Percentiles rank a stretch among this genome's conserved stretches.
These are phyloP conservation scores for Laspeyria flexula DNA, from an alignment of 2,888 invertebrate species.

Conservation along the genomic window DNA sequence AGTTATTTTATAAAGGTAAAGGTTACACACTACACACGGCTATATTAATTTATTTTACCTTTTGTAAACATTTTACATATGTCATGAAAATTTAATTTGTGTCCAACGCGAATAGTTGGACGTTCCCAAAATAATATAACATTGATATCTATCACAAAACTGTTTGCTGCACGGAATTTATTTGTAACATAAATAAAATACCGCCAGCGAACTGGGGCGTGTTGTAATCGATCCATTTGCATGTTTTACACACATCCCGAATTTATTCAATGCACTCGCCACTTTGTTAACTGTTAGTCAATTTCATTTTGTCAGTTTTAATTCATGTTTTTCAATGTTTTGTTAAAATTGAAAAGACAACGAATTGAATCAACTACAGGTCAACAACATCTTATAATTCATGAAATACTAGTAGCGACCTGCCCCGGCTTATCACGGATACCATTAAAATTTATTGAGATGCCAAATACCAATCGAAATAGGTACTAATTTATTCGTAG, in stretches of 20 bases:
- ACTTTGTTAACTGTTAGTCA: constrained; percentile 21
- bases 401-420: too few relatives aligned
- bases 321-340: constrained; percentile 7
- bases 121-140: constrained; percentile 5
- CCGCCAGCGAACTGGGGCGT: constrained; percentile 20
- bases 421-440: too few relatives aligned
- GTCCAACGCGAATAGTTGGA: neutral
- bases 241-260: constrained; percentile 33
- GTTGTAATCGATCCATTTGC: constrained; percentile 41
- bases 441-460: too few relatives aligned
- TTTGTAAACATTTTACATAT: too few relatives aligned
- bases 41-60: too few relatives aligned
- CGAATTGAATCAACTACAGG: too few relatives aligned
- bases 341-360: too few relatives aligned
- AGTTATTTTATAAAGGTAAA: too few relatives aligned
- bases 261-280: constrained; percentile 25
- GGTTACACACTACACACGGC: too few relatives aligned
- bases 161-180: constrained; percentile 5
- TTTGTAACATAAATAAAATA: constrained; percentile 26
- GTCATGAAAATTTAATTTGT: neutral
- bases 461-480: too few relatives aligned
- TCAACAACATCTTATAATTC: too few relatives aligned
- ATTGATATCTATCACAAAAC: neutral
- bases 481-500: too few relatives aligned
- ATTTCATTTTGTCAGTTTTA: constrained; percentile 32